Evolutionary conservation across 2,888 invertebrate genomes (phyloP), one percentile per base, ranked within the genome.

Genomic region (Melikaiella ostensackeni): DNA sequence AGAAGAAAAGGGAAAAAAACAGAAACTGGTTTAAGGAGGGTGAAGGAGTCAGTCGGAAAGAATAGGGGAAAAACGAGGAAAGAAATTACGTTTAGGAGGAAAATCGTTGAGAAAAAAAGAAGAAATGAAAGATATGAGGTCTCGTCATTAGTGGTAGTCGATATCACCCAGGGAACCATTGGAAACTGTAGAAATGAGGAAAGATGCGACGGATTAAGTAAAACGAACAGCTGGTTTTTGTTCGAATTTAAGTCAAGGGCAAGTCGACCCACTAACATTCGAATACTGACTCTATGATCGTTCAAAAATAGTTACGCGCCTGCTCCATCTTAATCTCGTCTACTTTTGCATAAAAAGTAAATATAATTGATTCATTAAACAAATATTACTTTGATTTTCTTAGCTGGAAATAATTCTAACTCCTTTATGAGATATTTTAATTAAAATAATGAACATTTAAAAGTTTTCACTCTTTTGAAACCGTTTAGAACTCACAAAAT

Each of bases 21-120:
- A 21, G 35, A 66, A 66, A 57, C 61, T 61, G 33, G 50, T 33
- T n/a, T 24, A 63, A 42, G 57, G n/a, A 66, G 30, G 42, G 21
- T 59, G 73, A 70, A 30, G 50, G 35, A 46, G 46, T 74, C 30
- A 35, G 30, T 59, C 30, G 64, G 35, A n/a, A 63, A 38, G 62
- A 78, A 64, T 30, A 42, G 59, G 61, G n/a, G 21, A 50, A 75
- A 35, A 64, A 46, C 24, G 42, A 74, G 66, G 46, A 75, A 33
- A 55, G 64, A 70, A 70, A 66, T 66, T 46, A 66, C 66, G 66
- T 46, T 27, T 27, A 66, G 38, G 27, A 27, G 66, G 27, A 46
- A 46, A 66, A n/a, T 46, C 66, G 42, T 55, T 55, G 1, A 50
- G 30, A 70, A 6, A 55, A 64, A 8, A 27, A 46, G 19, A 16